Evolutionary conservation across 2,113 vertebrate genomes (phyloP).

Genomic region (Paramisgurnus dabryanus): DNA sequence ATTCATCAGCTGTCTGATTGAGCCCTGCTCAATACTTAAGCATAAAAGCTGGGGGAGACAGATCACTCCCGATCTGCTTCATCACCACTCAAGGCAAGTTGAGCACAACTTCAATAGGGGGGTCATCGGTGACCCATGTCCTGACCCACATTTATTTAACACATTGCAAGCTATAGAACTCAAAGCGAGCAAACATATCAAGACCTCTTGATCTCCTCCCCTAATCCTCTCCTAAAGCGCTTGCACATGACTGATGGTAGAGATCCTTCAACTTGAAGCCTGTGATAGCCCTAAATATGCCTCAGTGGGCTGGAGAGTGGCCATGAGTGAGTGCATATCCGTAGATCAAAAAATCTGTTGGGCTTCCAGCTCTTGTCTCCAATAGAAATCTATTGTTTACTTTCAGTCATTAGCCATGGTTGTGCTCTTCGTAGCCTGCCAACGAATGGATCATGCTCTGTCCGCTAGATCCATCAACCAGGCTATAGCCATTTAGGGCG

Average conservation of each 20-base stretch:
- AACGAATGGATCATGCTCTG: slow-evolving; percentile 12
- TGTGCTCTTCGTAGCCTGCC: slow-evolving; percentile 28
- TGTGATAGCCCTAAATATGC: slow-evolving; percentile 18
- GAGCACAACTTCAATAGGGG: slow-evolving; percentile 25
- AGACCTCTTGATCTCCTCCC: slow-evolving; percentile 10
- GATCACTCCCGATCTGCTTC: slow-evolving; percentile 61
- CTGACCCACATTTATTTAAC: slow-evolving; percentile 21
- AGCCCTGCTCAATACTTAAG: slow-evolving; percentile 68
- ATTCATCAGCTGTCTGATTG: slow-evolving; percentile 64
- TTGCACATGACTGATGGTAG: slow-evolving; percentile 23
- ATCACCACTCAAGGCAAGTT: slow-evolving; percentile 42
- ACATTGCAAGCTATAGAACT: slow-evolving; percentile 21
- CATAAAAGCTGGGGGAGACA: slow-evolving; percentile 61
- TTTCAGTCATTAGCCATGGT: slow-evolving; percentile 40
- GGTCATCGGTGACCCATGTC: slow-evolving; percentile 1
- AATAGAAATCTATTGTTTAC: slow-evolving; percentile 33
- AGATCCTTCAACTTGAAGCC: slow-evolving; percentile 14
- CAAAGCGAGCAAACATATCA: slow-evolving; percentile 8
- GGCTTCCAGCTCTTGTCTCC: slow-evolving; percentile 13
- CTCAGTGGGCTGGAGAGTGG: slow-evolving; percentile 41
- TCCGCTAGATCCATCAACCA: slow-evolving; percentile 29
- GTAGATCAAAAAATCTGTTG: slow-evolving; percentile 46
- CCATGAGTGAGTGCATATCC: slow-evolving; percentile 43
- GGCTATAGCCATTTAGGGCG: slow-evolving; percentile 30
- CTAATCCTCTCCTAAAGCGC: slow-evolving; percentile 2